phyloP scores from a whole-genome alignment of 2,888 invertebrate genomes.

The Deladenus siricidicola region DNA sequence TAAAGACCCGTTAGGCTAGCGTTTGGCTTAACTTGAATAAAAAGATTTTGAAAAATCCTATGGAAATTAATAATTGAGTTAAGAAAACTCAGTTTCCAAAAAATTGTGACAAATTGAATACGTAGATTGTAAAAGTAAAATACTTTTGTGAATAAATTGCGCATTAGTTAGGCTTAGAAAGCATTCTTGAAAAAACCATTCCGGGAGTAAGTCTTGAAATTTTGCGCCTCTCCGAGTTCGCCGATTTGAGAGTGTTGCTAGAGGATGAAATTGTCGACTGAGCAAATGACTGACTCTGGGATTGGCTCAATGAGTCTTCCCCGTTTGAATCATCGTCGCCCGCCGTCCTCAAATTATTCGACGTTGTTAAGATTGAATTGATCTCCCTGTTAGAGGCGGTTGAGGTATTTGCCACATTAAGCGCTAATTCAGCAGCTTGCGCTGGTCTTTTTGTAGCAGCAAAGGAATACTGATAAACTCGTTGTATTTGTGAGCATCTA shows the following conservation, averaged over 20 bases:
- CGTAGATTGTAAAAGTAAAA: too few species aligned
- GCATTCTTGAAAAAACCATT: not conserved
- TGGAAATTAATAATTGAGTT: too few species aligned
- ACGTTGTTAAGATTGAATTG: not conserved
- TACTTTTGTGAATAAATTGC: too few species aligned
- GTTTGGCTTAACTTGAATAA: too few species aligned
- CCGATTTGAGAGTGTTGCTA: not conserved
- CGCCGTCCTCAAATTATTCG: not conserved
- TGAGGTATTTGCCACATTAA: not conserved
- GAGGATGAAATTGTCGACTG: not conserved
- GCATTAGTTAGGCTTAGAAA: not conserved
- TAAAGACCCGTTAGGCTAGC: too few species aligned
- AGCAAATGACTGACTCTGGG: too few species aligned
- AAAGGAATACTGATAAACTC: not conserved
- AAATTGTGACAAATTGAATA: too few species aligned
- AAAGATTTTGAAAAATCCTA: too few species aligned
- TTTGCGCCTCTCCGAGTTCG: not conserved
- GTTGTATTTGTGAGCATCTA: not conserved
- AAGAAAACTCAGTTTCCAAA: too few species aligned
- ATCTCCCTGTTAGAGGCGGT: not conserved
- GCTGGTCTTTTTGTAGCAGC: not conserved
- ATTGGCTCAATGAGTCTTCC: too few species aligned
- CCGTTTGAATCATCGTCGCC: too few species aligned
- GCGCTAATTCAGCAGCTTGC: not conserved
- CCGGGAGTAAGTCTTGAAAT: not conserved